Conservation (phyloP, 2,113 vertebrate genomes). For the Tenrec ecaudatus region DNA sequence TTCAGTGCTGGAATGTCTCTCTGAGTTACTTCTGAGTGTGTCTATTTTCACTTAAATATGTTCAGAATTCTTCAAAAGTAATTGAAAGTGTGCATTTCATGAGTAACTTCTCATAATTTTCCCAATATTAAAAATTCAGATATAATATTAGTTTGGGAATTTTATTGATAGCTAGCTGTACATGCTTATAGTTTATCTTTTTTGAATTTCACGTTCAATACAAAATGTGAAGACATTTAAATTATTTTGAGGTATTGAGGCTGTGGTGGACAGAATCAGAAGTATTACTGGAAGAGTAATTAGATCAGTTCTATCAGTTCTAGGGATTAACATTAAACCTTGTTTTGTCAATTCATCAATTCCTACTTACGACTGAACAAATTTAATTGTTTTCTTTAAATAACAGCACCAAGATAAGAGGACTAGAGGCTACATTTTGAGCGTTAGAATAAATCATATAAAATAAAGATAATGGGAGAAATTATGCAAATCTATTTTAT, state of each 20-base stretch:
- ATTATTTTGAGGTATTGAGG: background rate
- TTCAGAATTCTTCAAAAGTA: background rate
- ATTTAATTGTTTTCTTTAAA: conserved; percentile 47
- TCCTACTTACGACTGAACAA: conserved; percentile 21
- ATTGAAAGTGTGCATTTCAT: background rate
- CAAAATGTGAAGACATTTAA: background rate
- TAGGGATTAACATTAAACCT: conserved; percentile 4
- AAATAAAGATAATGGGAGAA: conserved; percentile 18
- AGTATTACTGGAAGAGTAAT: background rate
- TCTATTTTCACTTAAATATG: background rate
- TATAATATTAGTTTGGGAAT: background rate
- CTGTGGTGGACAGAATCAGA: background rate
- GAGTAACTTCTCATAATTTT: background rate
- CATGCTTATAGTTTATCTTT: background rate
- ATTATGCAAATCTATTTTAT: background rate
- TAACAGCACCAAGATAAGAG: background rate
- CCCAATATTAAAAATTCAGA: background rate
- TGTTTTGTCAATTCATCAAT: conserved; percentile 20
- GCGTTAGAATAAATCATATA: background rate
- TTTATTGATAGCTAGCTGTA: background rate
- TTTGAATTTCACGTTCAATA: background rate
- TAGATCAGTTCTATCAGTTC: background rate
- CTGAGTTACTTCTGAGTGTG: background rate
- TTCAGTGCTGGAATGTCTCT: background rate
- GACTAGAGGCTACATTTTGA: conserved; percentile 23